Conservation (phyloP, 1,140 invertebrate species). For the Rhyacophila brunnea region DNA sequence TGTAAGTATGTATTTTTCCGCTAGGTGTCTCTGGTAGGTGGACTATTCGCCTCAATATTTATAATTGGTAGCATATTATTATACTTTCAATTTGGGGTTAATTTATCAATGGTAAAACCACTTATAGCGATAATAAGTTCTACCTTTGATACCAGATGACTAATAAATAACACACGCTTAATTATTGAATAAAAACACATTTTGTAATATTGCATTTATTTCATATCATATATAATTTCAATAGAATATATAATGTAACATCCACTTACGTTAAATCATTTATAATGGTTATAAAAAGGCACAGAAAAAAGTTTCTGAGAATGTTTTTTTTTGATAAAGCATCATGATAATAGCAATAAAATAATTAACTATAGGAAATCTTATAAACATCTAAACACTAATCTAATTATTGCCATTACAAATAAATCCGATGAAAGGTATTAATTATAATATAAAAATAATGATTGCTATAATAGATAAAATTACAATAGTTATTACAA, state of each 20-base stretch:
- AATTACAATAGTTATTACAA: not conserved
- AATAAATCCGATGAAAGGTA: not conserved
- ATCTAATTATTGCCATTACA: slow-evolving; percentile 29
- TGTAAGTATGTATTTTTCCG: too few species aligned
- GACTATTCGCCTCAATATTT: too few species aligned
- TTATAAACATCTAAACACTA: slow-evolving; percentile 3
- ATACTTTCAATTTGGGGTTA: too few species aligned
- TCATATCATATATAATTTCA: slow-evolving; percentile 34
- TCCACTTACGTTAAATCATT: slow-evolving; percentile 28
- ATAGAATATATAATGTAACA: slow-evolving; percentile 37
- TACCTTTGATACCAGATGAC: too few species aligned
- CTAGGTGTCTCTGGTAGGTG: too few species aligned
- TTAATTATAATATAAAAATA: too few species aligned
- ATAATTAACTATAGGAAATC: not conserved
- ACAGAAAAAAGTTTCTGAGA: slow-evolving; percentile 34
- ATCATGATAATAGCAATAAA: not conserved
- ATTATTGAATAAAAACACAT: slow-evolving; percentile 5
- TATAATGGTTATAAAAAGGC: slow-evolving; percentile 27
- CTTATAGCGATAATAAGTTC: too few species aligned
- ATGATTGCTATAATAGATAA: not conserved
- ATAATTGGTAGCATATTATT: too few species aligned
- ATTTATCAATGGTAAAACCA: too few species aligned
- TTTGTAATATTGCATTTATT: slow-evolving; percentile 36
- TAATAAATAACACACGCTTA: not conserved
- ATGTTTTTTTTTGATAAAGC: not conserved